These are phyloP conservation scores for Axinella damicornis DNA, from an alignment of 37 sponge, comb jelly and placozoan species.

Conservation along the genomic window DNA sequence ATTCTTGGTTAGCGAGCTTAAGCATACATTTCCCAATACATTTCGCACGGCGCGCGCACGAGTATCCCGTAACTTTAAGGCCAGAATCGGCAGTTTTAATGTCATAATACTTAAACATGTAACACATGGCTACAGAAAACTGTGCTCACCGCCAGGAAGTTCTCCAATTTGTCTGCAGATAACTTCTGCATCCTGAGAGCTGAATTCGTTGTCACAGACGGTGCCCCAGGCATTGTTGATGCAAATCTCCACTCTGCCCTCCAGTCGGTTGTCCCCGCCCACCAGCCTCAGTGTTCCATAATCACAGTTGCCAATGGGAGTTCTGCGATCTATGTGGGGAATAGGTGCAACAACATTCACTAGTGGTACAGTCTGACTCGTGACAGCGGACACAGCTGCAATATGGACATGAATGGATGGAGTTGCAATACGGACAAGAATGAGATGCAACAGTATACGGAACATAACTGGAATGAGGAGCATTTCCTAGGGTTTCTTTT, in stretches of 20 bases:
- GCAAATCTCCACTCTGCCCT: slow-evolving; percentile 17
- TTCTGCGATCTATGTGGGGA: too few relatives aligned
- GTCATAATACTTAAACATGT: background rate
- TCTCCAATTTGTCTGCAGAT: slow-evolving; percentile 3
- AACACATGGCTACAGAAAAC: background rate
- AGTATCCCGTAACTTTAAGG: too few relatives aligned
- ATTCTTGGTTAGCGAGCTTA: too few relatives aligned
- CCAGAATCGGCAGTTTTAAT: background rate
- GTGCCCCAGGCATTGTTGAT: slow-evolving; percentile 32
- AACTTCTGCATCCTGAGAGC: slow-evolving; percentile 3
- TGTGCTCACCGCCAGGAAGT: background rate
- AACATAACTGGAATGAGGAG: too few relatives aligned
- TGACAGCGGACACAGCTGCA: too few relatives aligned
- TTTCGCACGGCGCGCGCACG: too few relatives aligned
- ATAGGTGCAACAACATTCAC: too few relatives aligned
- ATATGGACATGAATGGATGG: background rate
- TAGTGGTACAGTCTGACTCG: background rate
- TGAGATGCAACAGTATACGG: background rate
- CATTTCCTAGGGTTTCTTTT: too few relatives aligned
- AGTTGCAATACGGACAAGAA: background rate
- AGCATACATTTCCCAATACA: too few relatives aligned
- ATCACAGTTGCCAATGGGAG: too few relatives aligned
- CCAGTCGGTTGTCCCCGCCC: background rate
- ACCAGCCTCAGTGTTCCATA: background rate
- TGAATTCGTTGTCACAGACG: slow-evolving; percentile 12